These are phyloP conservation scores for Cyaniris semiargus DNA, from an alignment of 2,888 invertebrate species.

Conservation along the genomic window DNA sequence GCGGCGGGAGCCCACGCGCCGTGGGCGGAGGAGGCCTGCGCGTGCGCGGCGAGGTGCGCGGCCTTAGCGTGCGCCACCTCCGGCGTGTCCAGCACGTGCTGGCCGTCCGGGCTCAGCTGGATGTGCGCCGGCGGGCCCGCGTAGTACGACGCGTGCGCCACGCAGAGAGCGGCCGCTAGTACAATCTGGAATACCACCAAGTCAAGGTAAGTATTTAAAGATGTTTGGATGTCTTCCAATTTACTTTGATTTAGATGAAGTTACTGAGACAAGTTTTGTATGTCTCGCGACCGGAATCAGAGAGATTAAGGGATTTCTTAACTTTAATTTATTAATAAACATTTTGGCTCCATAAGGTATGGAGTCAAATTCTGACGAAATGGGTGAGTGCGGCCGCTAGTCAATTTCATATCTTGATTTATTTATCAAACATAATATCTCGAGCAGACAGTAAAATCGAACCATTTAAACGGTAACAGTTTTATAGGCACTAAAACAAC, in stretches of 20 bases:
- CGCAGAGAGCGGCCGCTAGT: slow-evolving; percentile 72
- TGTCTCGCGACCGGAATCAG: no score
- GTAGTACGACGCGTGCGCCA: slow-evolving; percentile 79
- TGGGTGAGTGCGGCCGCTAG: no score
- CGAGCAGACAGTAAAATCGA: neutral
- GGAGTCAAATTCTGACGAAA: no score
- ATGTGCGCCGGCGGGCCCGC: slow-evolving; percentile 72
- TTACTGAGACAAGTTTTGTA: no score
- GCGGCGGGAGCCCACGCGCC: slow-evolving; percentile 72
- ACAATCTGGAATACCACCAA: slow-evolving; percentile 60
- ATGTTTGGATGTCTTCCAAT: neutral
- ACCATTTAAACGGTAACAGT: neutral
- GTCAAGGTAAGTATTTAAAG: neutral
- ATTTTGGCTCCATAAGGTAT: no score
- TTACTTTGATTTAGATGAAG: no score
- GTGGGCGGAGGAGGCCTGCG: slow-evolving; percentile 70
- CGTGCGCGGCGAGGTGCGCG: slow-evolving; percentile 72
- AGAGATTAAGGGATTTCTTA: no score
- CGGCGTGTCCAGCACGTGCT: slow-evolving; percentile 76
- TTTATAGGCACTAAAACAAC: neutral
- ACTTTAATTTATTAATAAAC: no score
- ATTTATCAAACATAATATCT: neutral
- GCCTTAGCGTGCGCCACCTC: slow-evolving; percentile 77
- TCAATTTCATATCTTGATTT: no score
- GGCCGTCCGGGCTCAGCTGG: slow-evolving; percentile 77